phyloP scores from a whole-genome alignment of 2,113 vertebrate genomes.

The Cynopterus brachyotis region DNA sequence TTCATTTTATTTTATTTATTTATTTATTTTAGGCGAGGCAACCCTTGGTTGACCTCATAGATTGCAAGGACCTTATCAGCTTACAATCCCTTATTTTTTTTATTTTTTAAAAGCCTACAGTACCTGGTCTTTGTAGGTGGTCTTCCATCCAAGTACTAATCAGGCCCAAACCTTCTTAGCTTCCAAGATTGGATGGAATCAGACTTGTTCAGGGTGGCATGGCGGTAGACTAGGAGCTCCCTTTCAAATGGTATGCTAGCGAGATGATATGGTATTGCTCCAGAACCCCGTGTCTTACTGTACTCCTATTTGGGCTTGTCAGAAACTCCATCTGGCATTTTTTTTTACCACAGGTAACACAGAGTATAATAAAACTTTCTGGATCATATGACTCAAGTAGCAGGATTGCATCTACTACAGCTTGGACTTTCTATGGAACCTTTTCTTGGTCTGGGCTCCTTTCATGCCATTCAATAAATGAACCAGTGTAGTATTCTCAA shows the following conservation, averaged over 20 bases:
- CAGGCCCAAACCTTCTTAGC: too few species aligned
- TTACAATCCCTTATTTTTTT: too few species aligned
- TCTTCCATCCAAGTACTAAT: too few species aligned
- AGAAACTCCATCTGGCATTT: neutral
- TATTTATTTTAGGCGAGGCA: too few species aligned
- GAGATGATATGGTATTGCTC: neutral
- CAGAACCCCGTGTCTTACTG: neutral
- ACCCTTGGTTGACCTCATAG: too few species aligned
- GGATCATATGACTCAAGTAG: neutral
- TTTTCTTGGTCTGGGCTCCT: neutral
- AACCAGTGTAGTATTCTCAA: neutral
- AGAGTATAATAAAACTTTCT: neutral
- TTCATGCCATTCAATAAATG: neutral
- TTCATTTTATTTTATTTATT: neutral
- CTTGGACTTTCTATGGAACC: neutral
- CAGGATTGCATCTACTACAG: neutral
- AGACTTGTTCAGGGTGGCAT: too few species aligned
- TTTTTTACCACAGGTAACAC: neutral
- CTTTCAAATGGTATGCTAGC: neutral
- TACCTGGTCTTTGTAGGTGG: too few species aligned
- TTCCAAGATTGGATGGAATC: too few species aligned
- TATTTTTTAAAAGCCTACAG: too few species aligned
- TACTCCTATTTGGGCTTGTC: neutral
- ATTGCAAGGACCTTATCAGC: too few species aligned
- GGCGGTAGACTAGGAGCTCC: too few species aligned